Percentiles rank a stretch among this genome's conserved stretches.
phyloP scores from a whole-genome alignment of 2,888 invertebrate species.

The Drosophila atroscutellata region DNA sequence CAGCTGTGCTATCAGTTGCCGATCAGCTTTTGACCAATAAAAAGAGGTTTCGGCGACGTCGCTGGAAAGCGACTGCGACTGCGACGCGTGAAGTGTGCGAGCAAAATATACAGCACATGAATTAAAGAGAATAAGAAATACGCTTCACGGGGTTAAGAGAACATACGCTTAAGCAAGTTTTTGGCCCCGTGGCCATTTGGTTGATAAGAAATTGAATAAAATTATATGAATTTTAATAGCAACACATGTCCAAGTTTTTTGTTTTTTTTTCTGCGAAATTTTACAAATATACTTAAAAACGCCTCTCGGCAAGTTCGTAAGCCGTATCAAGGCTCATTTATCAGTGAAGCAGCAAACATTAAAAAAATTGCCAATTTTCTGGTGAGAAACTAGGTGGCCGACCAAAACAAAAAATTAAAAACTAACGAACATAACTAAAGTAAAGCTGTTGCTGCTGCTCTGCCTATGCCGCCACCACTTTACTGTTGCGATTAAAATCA shows the following conservation, averaged over 20 bases:
- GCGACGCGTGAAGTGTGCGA: conserved; percentile 28
- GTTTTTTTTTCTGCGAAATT: conserved; percentile 49
- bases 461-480: conserved; percentile 33
- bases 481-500: conserved; percentile 66
- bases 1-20: conserved; percentile 78
- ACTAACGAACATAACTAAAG: conserved; percentile 19
- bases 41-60: conserved; percentile 67
- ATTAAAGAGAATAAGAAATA: conserved; percentile 32
- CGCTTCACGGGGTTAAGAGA: conserved; percentile 49
- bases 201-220: conserved; percentile 77
- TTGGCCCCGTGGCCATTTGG: conserved; percentile 50
- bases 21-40: conserved; percentile 82
- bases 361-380: conserved; percentile 57
- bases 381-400: conserved; percentile 48
- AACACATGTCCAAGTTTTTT: conserved; percentile 32
- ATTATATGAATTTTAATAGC: conserved; percentile 71
- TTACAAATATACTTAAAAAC: conserved; percentile 41
- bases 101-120: neutral
- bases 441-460: conserved; percentile 36
- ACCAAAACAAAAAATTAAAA: conserved; percentile 6
- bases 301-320: conserved; percentile 41
- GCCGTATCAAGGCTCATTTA: conserved; percentile 70
- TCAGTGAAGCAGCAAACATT: conserved; percentile 47
- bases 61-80: conserved; percentile 60
- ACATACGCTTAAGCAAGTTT: conserved; percentile 21